Base-by-base conservation (phyloP, 1,140 invertebrate species). In the Drosophila navojoa region DNA sequence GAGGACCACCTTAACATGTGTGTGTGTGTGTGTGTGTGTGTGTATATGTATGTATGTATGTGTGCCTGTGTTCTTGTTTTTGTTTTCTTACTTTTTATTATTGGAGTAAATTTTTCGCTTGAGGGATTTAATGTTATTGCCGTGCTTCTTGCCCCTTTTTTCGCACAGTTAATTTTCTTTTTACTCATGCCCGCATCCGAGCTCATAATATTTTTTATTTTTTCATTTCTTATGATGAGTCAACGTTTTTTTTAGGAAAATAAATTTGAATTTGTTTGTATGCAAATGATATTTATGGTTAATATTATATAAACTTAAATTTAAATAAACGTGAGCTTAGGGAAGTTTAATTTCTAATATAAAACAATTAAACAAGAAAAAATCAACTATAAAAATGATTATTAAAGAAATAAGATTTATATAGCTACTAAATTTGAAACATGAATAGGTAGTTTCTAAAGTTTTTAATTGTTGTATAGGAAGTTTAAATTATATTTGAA, bases 81-180 rank as follows among this genome's bases (percentile, higher is more conserved):
- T 32, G 4, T 25, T 55, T 63, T 78, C 70, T 75, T 71, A 76
- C 70, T 75, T 71, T 70, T 79, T 79, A 66, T 71, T 76, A 87
- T 89, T 89, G 79, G 77, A 87, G 79, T 87, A 87, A 73, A 87
- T 87, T 82, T 87, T 79, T 89, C 82, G 82, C 84, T 90, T 87
- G 84, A 89, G 79, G 82, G 89, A 89, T 77, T 84, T 79, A 79
- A 87, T 79, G 84, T 73, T 77, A 66, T 72, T 81, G 73, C 38
- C 71, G 79, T 79, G 82, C 67, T 82, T 82, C 71, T 60, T 81
- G 81, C 81, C 69, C 68, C 71, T 79, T 84, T 82, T 89, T 87
- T 71, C 82, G 82, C 84, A 89, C 71, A 89, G 79, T 87, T 89
- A 82, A 82, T 87, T 86, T 69, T 69, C 57, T 73, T 73, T 16